A percentile compares a stretch with the other conserved stretches of the same genome.
These are phyloP conservation scores for Stenodera caucasica DNA, from an alignment of 2,888 invertebrate species.

Conservation along the genomic window DNA sequence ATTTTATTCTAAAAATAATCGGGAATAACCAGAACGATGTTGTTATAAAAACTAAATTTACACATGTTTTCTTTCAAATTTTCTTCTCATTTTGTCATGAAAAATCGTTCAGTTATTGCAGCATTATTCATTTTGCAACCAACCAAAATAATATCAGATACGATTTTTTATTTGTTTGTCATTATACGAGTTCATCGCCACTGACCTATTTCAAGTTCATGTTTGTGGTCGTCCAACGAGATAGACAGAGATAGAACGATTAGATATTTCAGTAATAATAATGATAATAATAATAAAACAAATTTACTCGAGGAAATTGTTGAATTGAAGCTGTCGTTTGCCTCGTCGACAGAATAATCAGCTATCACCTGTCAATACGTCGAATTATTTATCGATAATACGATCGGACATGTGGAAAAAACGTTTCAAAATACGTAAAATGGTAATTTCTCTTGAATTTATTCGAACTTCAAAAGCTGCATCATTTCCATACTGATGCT, in stretches of 20 bases:
- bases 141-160: constrained; percentile 1
- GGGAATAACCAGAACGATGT: constrained; percentile 5
- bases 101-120: not conserved
- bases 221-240: constrained; percentile 23
- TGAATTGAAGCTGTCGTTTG: too few species aligned
- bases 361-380: not conserved
- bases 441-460: too few species aligned
- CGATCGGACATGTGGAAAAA: too few species aligned
- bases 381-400: too few species aligned
- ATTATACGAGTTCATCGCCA: constrained; percentile 45
- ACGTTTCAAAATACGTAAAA: too few species aligned
- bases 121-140: not conserved
- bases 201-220: constrained; percentile 51
- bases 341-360: not conserved
- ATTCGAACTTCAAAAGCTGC: too few species aligned
- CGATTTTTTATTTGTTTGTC: constrained; percentile 10
- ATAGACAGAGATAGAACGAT: not conserved
- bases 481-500: too few species aligned
- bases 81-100: not conserved
- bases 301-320: not conserved
- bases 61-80: not conserved
- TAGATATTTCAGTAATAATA: too few species aligned
- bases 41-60: constrained; percentile 3
- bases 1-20: too few species aligned
- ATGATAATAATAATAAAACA: not conserved